Base-by-base conservation (phyloP, 2,888 invertebrate genomes). In the Lamproptera curius region DNA sequence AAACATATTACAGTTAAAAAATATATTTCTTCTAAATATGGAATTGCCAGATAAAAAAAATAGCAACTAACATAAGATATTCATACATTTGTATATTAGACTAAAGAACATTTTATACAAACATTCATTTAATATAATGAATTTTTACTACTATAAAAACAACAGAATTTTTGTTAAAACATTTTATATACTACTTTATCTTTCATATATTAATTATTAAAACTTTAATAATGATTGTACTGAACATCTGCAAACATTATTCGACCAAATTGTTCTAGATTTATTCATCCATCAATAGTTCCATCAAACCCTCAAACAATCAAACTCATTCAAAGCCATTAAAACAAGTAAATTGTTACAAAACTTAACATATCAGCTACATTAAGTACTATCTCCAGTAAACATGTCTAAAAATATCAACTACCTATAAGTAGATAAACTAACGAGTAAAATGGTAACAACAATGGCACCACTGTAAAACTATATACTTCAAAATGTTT, bases 401-500 rank as follows among this genome's bases (percentile, higher is more conserved):
- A 69, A 67, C 48, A 56, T 61, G 48, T 65, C 57, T 63, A 74
- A 70, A 71, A 70, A 71, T 64, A 64, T 56, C 35, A 48, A 53
- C 46, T 50, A 43, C 48, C 35, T 54, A 55, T 17, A 35, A 51
- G 31, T 11, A 41, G 51, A 50, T 42, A 49, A 37, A 34, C 51
- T 52, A 53, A 70, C 66, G 42, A 67, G 53, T 61, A 59, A 65
- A 78, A 82, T 82, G 85, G 85, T 85, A 85, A 85, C 84, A 65
- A 53, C 58, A 61, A 85, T 85, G 85, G 84, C 85, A 83, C 83
- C 83, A 81, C 65, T 74, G 58, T 50, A 36, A 50, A 15, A 50
- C 33, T 33, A 41, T 46, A 42, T 48, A 37, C 44, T 45, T 11
- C 13, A 20, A 39, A 33, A 9, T 17, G 11, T 17, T 38, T 23